Conservation (phyloP, 2,113 vertebrate genomes). For the Myotis yumanensis region DNA sequence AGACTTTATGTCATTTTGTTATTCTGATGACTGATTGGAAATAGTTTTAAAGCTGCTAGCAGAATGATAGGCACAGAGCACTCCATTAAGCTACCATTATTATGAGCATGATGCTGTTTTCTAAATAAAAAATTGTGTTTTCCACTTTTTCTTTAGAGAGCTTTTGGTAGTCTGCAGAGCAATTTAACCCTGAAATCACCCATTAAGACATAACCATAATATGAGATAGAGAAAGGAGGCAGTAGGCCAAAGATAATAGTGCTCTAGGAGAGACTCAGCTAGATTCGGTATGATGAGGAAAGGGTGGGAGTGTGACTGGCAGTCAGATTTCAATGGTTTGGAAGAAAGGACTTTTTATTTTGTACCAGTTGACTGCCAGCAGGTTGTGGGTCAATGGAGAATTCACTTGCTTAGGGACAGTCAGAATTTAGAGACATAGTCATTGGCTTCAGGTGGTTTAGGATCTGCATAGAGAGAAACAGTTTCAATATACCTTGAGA, state of each 20-base stretch:
- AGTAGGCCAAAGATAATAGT: neutral
- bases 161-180: neutral
- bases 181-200: neutral
- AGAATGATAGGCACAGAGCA: neutral
- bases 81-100: neutral
- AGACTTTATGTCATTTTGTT: neutral
- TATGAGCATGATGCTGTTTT: neutral
- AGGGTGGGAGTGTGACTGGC: neutral
- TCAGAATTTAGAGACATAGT: neutral
- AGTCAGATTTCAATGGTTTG: neutral
- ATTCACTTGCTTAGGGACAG: neutral
- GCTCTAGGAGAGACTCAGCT: neutral
- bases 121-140: neutral
- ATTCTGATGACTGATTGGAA: neutral
- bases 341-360: neutral
- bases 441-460: neutral
- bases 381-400: neutral
- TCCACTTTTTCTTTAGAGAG: neutral
- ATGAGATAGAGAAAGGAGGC: neutral
- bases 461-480: neutral
- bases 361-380: neutral
- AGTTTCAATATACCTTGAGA: neutral
- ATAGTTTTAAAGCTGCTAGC: neutral
- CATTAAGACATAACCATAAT: neutral
- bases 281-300: neutral